Evolutionary conservation across 2,113 vertebrate genomes (phyloP).

Genomic region (Steatornis caripensis): DNA sequence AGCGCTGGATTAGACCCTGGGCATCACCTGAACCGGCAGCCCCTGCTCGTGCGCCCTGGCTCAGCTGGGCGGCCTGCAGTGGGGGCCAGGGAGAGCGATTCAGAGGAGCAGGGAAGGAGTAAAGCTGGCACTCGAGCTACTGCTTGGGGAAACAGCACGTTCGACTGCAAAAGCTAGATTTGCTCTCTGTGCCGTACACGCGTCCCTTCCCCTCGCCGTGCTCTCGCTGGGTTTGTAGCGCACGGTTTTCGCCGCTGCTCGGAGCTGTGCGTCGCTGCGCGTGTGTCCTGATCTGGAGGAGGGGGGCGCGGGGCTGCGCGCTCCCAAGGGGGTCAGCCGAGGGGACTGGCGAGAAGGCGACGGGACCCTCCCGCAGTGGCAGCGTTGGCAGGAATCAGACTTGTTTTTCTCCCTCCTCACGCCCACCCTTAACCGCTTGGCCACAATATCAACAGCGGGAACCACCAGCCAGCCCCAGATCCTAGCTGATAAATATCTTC

Average conservation of each 20-base stretch:
- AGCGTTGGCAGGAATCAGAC: neutral
- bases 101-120: neutral
- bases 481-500: neutral
- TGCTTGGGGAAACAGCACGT: accelerated
- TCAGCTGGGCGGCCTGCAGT: no score
- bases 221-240: neutral
- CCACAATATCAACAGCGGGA: neutral
- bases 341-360: neutral
- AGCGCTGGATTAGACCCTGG: neutral
- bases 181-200: accelerated
- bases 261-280: neutral
- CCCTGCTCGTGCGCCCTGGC: neutral
- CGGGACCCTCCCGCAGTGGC: neutral
- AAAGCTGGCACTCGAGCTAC: neutral
- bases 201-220: accelerated
- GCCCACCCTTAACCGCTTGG: neutral
- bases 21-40: neutral
- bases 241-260: accelerated
- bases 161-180: accelerated
- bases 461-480: neutral
- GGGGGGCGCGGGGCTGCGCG: neutral
- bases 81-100: neutral
- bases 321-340: neutral
- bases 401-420: neutral
- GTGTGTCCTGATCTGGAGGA: neutral